These are phyloP conservation scores for Philopotamus ludificatus DNA, from an alignment of 1,140 invertebrate genomes.

Conservation along the genomic window DNA sequence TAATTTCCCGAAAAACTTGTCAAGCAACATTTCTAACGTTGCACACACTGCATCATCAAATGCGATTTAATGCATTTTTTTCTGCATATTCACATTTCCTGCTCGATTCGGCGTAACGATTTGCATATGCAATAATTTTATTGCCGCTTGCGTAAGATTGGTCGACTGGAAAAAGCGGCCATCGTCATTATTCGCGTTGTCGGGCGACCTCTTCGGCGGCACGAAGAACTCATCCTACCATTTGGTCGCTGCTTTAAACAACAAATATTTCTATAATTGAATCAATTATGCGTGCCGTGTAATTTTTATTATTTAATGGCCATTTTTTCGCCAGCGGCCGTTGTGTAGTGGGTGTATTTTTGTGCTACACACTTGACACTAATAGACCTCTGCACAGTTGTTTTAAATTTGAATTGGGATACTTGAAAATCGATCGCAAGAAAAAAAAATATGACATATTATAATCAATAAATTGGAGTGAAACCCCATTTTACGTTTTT, in stretches of 20 bases:
- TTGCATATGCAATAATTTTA: no score
- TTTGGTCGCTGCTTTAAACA: not conserved
- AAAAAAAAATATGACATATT: not conserved
- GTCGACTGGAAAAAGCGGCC: not conserved
- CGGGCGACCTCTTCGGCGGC: no score
- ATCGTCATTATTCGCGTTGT: not conserved
- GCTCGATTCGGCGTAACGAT: no score
- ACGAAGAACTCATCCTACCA: no score
- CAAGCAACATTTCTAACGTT: no score
- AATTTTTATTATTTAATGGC: not conserved
- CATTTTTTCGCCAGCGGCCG: not conserved
- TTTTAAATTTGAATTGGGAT: not conserved
- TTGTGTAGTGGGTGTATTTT: constrained; percentile 14
- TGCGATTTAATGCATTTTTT: no score
- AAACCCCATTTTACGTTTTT: not conserved
- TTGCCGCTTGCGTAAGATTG: not conserved
- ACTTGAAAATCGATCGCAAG: not conserved
- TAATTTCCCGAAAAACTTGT: no score
- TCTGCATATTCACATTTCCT: no score
- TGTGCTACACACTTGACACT: constrained; percentile 17
- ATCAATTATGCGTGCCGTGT: not conserved
- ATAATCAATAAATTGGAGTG: not conserved
- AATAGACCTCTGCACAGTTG: constrained; percentile 15
- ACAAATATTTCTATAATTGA: not conserved
- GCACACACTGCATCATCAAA: no score